Conservation (phyloP, 1,140 invertebrate genomes). For the Brachionus calyciflorus region DNA sequence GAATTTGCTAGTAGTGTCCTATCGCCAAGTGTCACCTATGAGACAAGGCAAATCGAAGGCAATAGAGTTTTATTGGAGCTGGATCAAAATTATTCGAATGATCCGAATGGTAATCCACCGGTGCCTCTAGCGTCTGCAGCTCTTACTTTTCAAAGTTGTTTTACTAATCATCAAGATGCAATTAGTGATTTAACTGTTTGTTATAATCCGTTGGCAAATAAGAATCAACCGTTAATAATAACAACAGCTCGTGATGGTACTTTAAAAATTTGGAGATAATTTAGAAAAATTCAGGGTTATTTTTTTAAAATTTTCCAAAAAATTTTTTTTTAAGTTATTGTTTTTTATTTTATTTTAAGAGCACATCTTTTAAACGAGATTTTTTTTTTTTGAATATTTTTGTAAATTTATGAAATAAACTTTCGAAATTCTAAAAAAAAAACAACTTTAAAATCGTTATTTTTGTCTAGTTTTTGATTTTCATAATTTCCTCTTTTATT, state of each 20-base stretch:
- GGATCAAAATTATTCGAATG: neutral
- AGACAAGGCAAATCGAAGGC: constrained; percentile 17
- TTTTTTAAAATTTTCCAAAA: neutral
- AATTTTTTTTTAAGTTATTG: neutral
- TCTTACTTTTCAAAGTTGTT: constrained; percentile 31
- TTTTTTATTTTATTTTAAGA: neutral
- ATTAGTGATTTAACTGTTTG: constrained; percentile 29
- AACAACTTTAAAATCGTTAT: too few species aligned
- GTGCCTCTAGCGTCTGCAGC: neutral
- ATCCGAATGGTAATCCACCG: neutral
- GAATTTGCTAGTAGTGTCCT: neutral
- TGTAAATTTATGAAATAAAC: too few species aligned
- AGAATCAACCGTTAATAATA: constrained; percentile 10
- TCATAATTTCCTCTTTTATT: too few species aligned
- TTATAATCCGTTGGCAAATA: constrained; percentile 26
- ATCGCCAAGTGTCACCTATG: neutral
- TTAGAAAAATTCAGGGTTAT: neutral
- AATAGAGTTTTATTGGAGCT: constrained; percentile 11
- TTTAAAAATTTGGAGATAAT: constrained; percentile 45
- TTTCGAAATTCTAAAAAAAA: too few species aligned
- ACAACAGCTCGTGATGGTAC: constrained; percentile 37
- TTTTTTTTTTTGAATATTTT: too few species aligned
- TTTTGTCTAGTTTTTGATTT: too few species aligned
- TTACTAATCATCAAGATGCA: constrained; percentile 39
- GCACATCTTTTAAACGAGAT: too few species aligned